Base-by-base conservation (phyloP, 2,888 invertebrate species). In the Neocrepidodera transversa region DNA sequence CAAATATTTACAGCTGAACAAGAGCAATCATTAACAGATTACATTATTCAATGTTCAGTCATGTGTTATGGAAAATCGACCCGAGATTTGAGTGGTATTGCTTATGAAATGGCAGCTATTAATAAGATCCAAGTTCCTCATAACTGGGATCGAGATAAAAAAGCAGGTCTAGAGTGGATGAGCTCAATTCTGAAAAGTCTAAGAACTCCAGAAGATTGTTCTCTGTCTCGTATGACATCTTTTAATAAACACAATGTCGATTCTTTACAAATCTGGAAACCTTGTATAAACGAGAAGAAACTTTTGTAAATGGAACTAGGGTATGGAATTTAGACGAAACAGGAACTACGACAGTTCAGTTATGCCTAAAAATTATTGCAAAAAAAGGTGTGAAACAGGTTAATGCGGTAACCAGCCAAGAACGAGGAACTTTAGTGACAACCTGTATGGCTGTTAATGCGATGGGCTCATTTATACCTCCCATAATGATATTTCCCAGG, bases 401-500 rank as follows among this genome's bases (percentile, higher is more conserved):
- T 17, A 40, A 17, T 17, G 8, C 16, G n/a, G 38, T 40, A 16
- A 40, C 38, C 8, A 40, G 6, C 8, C 17, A 17, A 10, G 38
- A 16, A 17, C 38, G 17, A 14, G 38, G 38, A 16, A 16, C 17
- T 3, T 40, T 17, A 17, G 14, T 14, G 17, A 17, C 38, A 28
- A 28, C 28, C 5, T 28, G 28, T 8, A 28, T 28, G 28, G 28
- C 28, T 28, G 28, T 28, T 28, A 8, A 4, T 28, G 28, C 28
- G 6, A 28, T 28, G 28, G 28, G 28, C 28, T 28, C 28, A 8
- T 28, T 28, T 49, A 35, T 64, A 51, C 74, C 7, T 51, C 75
- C 78, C 16, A 72, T 63, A 8, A 70, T 76, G 67, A 65, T 78
- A 2, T 78, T 78, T 57, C 75, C 76, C 1, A 66, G 77, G 26